phyloP scores from a whole-genome alignment of 2,888 invertebrate genomes.

The Caenorhabditis angaria region DNA sequence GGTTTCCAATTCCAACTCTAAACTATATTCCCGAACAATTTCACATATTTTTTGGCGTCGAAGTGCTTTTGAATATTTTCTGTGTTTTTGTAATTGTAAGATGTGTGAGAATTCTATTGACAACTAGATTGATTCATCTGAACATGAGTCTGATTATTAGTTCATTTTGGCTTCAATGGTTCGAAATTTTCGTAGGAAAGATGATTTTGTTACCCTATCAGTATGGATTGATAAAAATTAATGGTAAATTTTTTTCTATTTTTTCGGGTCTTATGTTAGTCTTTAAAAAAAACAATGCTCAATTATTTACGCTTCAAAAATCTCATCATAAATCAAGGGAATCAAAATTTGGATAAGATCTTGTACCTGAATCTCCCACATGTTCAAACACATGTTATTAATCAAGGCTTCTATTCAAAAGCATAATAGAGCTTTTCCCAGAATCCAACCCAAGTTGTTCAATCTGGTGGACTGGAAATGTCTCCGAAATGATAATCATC shows the following conservation, averaged over 20 bases:
- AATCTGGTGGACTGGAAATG: conserved; percentile 1
- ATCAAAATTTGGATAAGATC: no score
- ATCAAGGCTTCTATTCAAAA: not conserved
- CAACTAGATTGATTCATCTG: not conserved
- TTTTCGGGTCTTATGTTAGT: no score
- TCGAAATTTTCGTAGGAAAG: conserved; percentile 1
- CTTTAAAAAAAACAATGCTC: no score
- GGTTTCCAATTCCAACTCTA: not conserved
- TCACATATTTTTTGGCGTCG: not conserved
- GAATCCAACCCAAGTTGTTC: not conserved
- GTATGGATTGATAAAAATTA: not conserved
- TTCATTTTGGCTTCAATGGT: not conserved
- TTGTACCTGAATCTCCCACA: no score
- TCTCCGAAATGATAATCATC: not conserved
- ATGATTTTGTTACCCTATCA: not conserved
- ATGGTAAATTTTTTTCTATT: not conserved
- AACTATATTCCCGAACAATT: not conserved
- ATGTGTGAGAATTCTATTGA: not conserved
- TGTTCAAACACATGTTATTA: no score
- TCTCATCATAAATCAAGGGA: no score
- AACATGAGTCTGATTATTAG: not conserved
- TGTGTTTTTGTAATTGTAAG: not conserved
- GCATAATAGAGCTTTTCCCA: not conserved
- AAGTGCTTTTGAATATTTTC: not conserved
- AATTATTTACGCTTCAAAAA: no score